Evolutionary conservation across 2,113 vertebrate species (phyloP).

Genomic region (Eptesicus fuscus): DNA sequence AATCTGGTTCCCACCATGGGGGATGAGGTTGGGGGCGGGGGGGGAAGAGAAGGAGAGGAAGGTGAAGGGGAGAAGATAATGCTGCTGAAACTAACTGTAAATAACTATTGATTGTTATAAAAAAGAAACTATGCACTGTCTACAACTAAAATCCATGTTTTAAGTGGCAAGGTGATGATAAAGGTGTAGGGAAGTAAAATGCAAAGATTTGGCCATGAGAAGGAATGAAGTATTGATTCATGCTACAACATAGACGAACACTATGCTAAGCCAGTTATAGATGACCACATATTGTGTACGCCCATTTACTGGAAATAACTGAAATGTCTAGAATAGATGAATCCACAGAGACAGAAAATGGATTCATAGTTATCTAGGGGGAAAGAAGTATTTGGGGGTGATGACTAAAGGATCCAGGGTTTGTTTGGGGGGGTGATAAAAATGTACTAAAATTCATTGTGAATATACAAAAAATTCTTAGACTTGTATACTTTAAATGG

Average conservation of each 20-base stretch:
- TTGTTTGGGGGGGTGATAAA: neutral
- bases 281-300: rapidly evolving
- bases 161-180: neutral
- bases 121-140: neutral
- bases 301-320: neutral
- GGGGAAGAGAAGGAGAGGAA: no score
- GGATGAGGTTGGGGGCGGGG: rapidly evolving
- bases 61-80: neutral
- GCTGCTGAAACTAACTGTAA: neutral
- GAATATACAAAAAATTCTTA: neutral
- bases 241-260: no score
- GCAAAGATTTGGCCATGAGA: neutral
- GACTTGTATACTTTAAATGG: neutral
- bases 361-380: no score
- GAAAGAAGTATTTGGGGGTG: rapidly evolving
- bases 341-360: neutral
- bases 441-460: neutral
- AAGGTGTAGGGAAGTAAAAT: neutral
- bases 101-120: neutral
- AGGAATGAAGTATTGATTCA: neutral
- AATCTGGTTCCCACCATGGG: neutral
- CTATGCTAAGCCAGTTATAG: neutral
- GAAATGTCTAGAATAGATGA: neutral
- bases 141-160: neutral
- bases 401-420: neutral